These are phyloP conservation scores for Aphaenogaster rudis DNA, from an alignment of 1,140 invertebrate genomes.

Conservation along the genomic window DNA sequence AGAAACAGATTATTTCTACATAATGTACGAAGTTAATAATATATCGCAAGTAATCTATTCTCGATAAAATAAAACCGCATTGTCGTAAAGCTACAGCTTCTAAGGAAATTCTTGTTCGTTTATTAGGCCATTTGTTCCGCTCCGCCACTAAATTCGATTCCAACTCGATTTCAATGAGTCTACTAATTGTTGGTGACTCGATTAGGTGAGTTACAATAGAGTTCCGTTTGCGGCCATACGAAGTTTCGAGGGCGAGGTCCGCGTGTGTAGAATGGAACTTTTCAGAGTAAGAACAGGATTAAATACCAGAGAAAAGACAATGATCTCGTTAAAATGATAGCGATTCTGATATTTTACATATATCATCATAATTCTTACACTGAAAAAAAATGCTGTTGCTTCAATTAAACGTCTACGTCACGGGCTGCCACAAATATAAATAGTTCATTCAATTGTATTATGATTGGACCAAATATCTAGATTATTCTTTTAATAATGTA, in stretches of 20 bases:
- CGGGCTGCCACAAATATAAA: no score
- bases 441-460: no score
- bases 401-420: no score
- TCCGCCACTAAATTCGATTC: constrained; percentile 20
- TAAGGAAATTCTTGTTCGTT: constrained; percentile 30
- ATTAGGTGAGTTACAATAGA: constrained; percentile 36
- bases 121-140: constrained; percentile 41
- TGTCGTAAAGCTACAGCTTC: neutral
- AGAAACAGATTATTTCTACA: neutral
- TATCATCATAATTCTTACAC: neutral
- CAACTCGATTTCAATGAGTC: constrained; percentile 47
- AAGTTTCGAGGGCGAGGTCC: constrained; percentile 2
- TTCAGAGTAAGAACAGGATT: neutral
- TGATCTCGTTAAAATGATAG: neutral
- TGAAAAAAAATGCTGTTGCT: no score
- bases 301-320: neutral
- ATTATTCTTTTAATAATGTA: no score
- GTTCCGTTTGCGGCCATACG: neutral
- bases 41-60: neutral
- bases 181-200: constrained; percentile 52
- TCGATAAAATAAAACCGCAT: neutral
- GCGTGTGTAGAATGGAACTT: neutral
- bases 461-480: no score
- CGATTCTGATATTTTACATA: neutral
- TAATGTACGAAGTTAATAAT: neutral